Conservation (phyloP, 2,888 invertebrate species). For the Ichneumoninae sp. region DNA sequence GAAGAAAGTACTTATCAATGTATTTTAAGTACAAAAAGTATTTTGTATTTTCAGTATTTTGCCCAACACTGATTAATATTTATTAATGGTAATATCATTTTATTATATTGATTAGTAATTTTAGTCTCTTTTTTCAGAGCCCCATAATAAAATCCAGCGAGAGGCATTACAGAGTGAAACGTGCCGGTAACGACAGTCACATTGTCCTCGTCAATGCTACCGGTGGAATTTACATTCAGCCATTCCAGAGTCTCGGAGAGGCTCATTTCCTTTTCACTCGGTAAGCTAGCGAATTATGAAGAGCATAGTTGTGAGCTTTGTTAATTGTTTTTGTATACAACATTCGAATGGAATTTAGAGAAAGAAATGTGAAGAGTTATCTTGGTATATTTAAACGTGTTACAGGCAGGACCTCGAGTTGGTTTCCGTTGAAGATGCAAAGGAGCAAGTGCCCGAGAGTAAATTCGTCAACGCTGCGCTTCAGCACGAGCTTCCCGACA, state of each 20-base stretch:
- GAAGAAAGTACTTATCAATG: too few species aligned
- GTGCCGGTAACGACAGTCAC: constrained; percentile 72
- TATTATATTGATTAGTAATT: constrained; percentile 11
- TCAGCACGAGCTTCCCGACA: constrained; percentile 79
- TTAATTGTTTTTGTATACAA: constrained; percentile 9
- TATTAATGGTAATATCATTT: too few species aligned
- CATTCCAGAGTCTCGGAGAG: constrained; percentile 84
- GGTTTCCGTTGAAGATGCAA: constrained; percentile 72
- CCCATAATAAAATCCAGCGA: constrained; percentile 83
- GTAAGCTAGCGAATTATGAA: constrained; percentile 68
- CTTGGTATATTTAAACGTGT: background rate
- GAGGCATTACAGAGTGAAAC: constrained; percentile 79
- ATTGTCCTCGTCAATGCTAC: constrained; percentile 81
- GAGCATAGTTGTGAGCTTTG: constrained; percentile 4
- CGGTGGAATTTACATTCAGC: constrained; percentile 83
- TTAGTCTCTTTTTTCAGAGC: constrained; percentile 76
- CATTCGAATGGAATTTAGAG: background rate
- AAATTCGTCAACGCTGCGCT: constrained; percentile 73
- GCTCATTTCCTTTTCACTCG: constrained; percentile 81
- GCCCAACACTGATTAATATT: too few species aligned
- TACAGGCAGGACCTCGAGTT: constrained; percentile 78
- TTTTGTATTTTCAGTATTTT: too few species aligned
- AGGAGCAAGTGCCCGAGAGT: constrained; percentile 57
- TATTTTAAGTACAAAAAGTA: too few species aligned
- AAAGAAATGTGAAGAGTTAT: background rate